Conservation (phyloP, 1,140 invertebrate genomes). For the Drosophila nebulosa region DNA sequence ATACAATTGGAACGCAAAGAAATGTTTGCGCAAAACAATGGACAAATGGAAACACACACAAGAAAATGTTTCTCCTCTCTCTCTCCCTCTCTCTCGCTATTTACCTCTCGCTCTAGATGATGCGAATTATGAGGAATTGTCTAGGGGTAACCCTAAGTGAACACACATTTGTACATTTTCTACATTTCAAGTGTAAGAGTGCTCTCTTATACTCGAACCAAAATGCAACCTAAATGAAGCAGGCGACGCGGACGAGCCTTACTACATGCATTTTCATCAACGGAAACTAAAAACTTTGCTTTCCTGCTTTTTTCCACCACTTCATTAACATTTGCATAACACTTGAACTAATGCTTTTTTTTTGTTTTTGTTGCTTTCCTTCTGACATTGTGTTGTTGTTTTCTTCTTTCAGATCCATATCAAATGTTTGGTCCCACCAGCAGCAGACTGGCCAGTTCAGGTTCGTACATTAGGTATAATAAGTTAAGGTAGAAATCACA, state of each 20-base stretch:
- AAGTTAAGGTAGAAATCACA: slow-evolving; percentile 58
- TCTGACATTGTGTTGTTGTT: slow-evolving; percentile 26
- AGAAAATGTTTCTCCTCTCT: neutral
- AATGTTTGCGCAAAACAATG: slow-evolving; percentile 19
- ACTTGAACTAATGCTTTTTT: slow-evolving; percentile 52
- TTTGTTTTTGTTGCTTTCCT: slow-evolving; percentile 43
- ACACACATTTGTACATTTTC: slow-evolving; percentile 49
- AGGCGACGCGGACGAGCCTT: neutral
- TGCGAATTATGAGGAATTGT: slow-evolving; percentile 68
- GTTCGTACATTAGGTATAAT: slow-evolving; percentile 79
- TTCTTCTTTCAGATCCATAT: slow-evolving; percentile 92
- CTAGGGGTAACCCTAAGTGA: slow-evolving; percentile 7
- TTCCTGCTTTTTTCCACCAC: slow-evolving; percentile 15
- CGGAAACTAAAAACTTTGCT: slow-evolving; percentile 69
- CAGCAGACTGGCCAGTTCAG: slow-evolving; percentile 95
- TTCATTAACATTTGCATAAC: slow-evolving; percentile 74
- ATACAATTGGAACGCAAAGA: slow-evolving; percentile 21
- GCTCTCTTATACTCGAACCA: slow-evolving; percentile 32
- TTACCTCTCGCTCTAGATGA: slow-evolving; percentile 36
- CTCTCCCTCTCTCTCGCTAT: neutral
- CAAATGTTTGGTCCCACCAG: slow-evolving; percentile 97
- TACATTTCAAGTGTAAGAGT: slow-evolving; percentile 55
- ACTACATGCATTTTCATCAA: slow-evolving; percentile 56
- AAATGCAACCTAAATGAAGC: slow-evolving; percentile 63
- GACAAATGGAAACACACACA: slow-evolving; percentile 23